Conservation (phyloP, 2,797 vertebrate species). For the Mormyrops attenuatus region DNA sequence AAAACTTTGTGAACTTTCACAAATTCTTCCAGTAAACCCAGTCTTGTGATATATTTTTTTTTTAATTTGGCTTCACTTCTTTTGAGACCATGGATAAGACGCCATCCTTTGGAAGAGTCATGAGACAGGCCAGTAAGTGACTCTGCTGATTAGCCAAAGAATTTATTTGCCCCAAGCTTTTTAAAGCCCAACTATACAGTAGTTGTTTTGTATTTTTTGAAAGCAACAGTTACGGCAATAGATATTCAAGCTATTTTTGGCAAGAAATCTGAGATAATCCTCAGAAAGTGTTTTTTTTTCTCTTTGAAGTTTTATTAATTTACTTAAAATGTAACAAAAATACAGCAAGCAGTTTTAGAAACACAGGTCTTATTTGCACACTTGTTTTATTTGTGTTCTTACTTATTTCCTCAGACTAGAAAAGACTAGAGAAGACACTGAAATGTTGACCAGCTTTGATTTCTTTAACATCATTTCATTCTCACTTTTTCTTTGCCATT, state of each 20-base stretch:
- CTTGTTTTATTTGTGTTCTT: background rate
- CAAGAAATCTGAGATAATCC: constrained; percentile 12
- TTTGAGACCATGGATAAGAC: constrained; percentile 25
- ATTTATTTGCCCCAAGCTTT: constrained; percentile 38
- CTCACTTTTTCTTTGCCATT: background rate
- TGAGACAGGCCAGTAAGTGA: constrained; percentile 41
- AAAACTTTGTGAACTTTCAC: constrained; percentile 16
- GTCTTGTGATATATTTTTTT: constrained; percentile 40
- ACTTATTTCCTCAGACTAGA: background rate
- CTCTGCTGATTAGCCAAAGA: constrained; percentile 46
- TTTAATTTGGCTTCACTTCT: constrained; percentile 21
- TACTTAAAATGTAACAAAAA: background rate
- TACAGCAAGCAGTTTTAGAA: background rate
- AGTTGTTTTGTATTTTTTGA: constrained; percentile 39
- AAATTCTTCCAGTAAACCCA: constrained; percentile 23
- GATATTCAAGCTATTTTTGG: background rate
- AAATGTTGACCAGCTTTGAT: background rate
- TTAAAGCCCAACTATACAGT: constrained; percentile 20
- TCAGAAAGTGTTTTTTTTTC: background rate
- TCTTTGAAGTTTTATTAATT: background rate
- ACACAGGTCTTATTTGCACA: background rate
- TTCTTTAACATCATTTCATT: background rate
- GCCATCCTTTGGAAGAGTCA: constrained; percentile 46
- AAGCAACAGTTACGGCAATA: constrained; percentile 17
- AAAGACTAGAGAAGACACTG: background rate